phyloP scores from a whole-genome alignment of 2,888 invertebrate genomes.

The Boloria euphrosyne region DNA sequence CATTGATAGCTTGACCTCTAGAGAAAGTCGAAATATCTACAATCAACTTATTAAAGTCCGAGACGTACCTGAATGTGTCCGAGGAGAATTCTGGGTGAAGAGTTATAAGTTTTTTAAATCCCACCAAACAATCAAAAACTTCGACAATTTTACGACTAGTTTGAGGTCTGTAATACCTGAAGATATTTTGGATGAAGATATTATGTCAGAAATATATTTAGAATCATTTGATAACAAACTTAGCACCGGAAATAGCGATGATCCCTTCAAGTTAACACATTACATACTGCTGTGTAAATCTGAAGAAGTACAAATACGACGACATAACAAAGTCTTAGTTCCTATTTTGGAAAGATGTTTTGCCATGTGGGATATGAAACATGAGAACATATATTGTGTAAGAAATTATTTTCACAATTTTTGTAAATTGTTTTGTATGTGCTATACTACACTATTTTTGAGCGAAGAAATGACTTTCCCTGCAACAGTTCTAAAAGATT shows the following conservation, averaged over 20 bases:
- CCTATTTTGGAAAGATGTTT: constrained; percentile 53
- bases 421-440: constrained; percentile 43
- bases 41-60: constrained; percentile 46
- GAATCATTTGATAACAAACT: constrained; percentile 51
- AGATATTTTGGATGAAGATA: constrained; percentile 50
- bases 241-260: constrained; percentile 33
- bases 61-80: constrained; percentile 51
- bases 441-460: constrained; percentile 43
- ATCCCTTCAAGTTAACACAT: constrained; percentile 44
- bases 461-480: constrained; percentile 48
- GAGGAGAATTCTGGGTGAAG: constrained; percentile 53
- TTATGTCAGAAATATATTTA: constrained; percentile 49
- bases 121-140: constrained; percentile 43
- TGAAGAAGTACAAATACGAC: constrained; percentile 49
- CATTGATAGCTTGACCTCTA: constrained; percentile 55
- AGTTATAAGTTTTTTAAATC: constrained; percentile 55
- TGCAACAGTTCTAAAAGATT: constrained; percentile 46
- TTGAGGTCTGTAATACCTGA: constrained; percentile 45
- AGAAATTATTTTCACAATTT: constrained; percentile 47
- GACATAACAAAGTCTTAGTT: constrained; percentile 51
- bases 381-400: constrained; percentile 40
- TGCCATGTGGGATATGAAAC: constrained; percentile 47
- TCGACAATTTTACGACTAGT: constrained; percentile 35
- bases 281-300: constrained; percentile 52
- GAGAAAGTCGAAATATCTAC: constrained; percentile 61